A percentile compares a stretch with the other conserved stretches of the same genome.
Conservation (phyloP, 2,113 vertebrate genomes). For the Planiliza haematocheilus region DNA sequence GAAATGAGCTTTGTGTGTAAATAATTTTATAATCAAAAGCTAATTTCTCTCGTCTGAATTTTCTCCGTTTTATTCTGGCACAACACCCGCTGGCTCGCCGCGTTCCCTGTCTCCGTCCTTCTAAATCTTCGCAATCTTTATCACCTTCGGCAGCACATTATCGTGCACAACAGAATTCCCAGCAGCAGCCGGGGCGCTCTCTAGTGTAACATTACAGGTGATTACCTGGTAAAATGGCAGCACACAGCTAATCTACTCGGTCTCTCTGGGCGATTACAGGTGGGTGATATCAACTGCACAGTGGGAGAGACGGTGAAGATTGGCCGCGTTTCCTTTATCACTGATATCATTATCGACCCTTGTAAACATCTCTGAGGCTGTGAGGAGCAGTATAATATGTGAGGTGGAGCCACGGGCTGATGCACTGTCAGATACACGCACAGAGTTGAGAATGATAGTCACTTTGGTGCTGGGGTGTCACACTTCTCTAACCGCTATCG, state of each 20-base stretch:
- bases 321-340: conserved; percentile 56
- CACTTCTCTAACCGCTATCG: conserved; percentile 63
- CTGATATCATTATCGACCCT: conserved; percentile 67
- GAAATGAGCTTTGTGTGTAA: conserved; percentile 18
- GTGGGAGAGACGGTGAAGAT: background rate
- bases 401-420: conserved; percentile 56
- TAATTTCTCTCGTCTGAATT: conserved; percentile 1
- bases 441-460: conserved; percentile 65
- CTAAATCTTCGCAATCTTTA: conserved; percentile 21
- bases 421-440: conserved; percentile 66
- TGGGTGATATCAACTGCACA: conserved; percentile 38
- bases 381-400: conserved; percentile 49
- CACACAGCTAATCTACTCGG: conserved; percentile 38
- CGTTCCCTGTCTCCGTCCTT: background rate
- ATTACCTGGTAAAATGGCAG: conserved; percentile 55
- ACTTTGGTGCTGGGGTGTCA: conserved; percentile 46
- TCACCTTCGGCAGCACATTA: conserved; percentile 14
- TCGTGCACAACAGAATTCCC: conserved; percentile 30
- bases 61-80: conserved; percentile 11
- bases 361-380: conserved; percentile 63
- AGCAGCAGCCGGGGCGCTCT: conserved; percentile 9
- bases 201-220: conserved; percentile 51
- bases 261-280: conserved; percentile 54
- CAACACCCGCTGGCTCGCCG: background rate
- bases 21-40: conserved; percentile 6